Evolutionary conservation across 1,140 invertebrate genomes (phyloP), one percentile per base, ranked within the genome.

Genomic region (Riptortus pedestris): DNA sequence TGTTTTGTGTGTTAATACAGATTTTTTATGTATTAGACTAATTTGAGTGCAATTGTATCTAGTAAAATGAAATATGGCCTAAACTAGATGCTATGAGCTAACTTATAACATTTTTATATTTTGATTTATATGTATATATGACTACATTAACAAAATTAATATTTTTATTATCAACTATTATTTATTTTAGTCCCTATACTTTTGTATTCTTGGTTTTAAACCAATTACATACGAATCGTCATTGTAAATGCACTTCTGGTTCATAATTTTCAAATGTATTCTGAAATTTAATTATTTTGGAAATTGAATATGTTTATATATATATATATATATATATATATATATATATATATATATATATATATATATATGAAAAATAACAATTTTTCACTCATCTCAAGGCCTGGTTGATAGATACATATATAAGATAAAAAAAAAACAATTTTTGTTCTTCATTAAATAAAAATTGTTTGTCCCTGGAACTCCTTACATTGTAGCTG

Each of bases 31-130:
- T 55, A 24, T 55, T 55, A 24, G 51, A 55, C 18, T 24, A 24
- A 24, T 22, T 24, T 55, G 51, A 55, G 51, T 55, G 51, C 51
- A 55, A 55, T 55, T 55, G 51, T 55, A 55, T 55, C 26, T 55
- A 55, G 20, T 55, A 26, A 12, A n/a, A 55, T 16, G 22, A 55
- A 24, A 24, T 55, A 55, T 55, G 51, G 51, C 51, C 51, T 55
- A 55, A 55, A 55, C 45, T 47, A 47, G 45, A 47, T 47, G 45
- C 45, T 47, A 47, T 47, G 45, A 47, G 7, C 3, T 47, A 47
- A 47, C 45, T 55, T 55, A 24, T 24, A 7, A 55, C 26, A 55
- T 55, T 55, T 14, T 55, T 2, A 38, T 55, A 26, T 7, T 24
- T 55, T 22, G 24, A 55, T 55, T 55, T 24, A 7, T 24, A 24